Evolutionary conservation across 2,888 invertebrate genomes (phyloP).

Genomic region (Spodoptera picta): DNA sequence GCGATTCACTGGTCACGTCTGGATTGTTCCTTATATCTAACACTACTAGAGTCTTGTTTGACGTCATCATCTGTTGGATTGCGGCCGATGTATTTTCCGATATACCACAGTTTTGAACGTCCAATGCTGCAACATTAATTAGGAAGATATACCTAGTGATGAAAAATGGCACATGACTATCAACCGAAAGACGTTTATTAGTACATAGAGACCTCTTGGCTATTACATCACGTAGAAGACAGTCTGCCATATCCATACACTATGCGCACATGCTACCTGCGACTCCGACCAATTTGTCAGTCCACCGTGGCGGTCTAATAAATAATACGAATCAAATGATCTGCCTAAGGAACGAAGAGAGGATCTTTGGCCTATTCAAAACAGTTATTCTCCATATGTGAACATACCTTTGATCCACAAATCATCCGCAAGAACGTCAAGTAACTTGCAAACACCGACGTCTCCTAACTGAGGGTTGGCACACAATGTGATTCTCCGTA

Average conservation of each 20-base stretch:
- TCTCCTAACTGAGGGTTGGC: slow-evolving; percentile 91
- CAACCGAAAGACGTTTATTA: too few relatives aligned
- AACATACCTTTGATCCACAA: slow-evolving; percentile 92
- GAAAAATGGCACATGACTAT: too few relatives aligned
- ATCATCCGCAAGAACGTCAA: slow-evolving; percentile 92
- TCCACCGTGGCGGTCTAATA: too few relatives aligned
- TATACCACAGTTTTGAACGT: slow-evolving; percentile 93
- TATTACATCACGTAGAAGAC: too few relatives aligned
- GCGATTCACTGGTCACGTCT: slow-evolving; percentile 82
- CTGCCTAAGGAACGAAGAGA: too few relatives aligned
- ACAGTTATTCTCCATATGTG: too few relatives aligned
- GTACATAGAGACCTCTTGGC: too few relatives aligned
- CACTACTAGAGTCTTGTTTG: slow-evolving; percentile 91
- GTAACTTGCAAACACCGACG: slow-evolving; percentile 88
- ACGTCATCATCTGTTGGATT: slow-evolving; percentile 89
- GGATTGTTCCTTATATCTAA: slow-evolving; percentile 91
- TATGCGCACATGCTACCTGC: too few relatives aligned
- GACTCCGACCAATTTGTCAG: too few relatives aligned
- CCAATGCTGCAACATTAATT: slow-evolving; percentile 86
- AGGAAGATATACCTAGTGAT: neutral
- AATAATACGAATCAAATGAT: too few relatives aligned
- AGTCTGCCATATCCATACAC: too few relatives aligned
- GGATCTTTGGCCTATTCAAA: too few relatives aligned
- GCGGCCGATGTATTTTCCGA: slow-evolving; percentile 89
- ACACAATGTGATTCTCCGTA: slow-evolving; percentile 91